phyloP scores from a whole-genome alignment of 1,140 invertebrate species.

The Branchinecta lynchi region DNA sequence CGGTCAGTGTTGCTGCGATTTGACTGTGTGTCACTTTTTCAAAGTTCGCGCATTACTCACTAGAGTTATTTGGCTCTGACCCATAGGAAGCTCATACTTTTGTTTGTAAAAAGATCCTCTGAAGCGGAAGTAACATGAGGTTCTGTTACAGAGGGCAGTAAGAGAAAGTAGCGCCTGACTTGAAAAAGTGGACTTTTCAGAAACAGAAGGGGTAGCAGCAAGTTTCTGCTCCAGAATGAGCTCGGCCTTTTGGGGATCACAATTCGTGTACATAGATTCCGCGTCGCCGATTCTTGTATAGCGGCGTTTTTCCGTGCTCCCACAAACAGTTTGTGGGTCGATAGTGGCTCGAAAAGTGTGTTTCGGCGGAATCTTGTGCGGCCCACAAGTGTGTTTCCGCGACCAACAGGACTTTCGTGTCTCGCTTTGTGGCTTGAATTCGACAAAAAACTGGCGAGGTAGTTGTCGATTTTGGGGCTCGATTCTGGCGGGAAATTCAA shows the following conservation, averaged over 20 bases:
- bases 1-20: too few relatives aligned
- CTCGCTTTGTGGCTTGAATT: too few relatives aligned
- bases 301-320: too few relatives aligned
- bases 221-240: slow-evolving; percentile 6
- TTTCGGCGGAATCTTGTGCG: too few relatives aligned
- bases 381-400: background rate
- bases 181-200: slow-evolving; percentile 5
- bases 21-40: background rate
- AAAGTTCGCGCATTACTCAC: background rate
- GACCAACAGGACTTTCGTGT: background rate
- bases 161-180: background rate
- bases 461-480: too few relatives aligned
- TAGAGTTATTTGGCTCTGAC: background rate
- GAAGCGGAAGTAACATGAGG: background rate
- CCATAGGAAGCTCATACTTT: background rate
- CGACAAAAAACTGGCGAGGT: too few relatives aligned
- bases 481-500: too few relatives aligned
- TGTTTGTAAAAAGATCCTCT: slow-evolving; percentile 1
- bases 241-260: background rate
- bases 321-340: too few relatives aligned
- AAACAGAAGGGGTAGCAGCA: background rate
- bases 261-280: background rate
- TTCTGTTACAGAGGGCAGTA: slow-evolving; percentile 3
- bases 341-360: too few relatives aligned
- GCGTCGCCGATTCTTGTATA: too few relatives aligned